A percentile compares a stretch with the other conserved stretches of the same genome.
Conservation (phyloP, 2,888 invertebrate species). For the Myathropa florea region DNA sequence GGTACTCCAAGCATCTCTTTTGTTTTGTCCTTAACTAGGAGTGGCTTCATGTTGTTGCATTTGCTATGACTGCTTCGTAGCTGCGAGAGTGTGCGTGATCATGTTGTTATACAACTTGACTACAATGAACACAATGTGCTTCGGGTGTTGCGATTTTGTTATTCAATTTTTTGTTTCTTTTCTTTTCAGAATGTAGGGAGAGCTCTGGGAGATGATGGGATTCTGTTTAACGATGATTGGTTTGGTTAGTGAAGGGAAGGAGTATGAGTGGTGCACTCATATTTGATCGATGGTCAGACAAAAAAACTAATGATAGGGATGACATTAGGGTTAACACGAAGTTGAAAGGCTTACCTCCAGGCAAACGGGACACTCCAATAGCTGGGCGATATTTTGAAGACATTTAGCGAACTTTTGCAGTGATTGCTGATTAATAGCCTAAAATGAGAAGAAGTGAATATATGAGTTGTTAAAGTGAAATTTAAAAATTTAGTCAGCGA, state of each 20-base stretch:
- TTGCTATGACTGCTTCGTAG: background rate
- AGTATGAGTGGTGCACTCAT: background rate
- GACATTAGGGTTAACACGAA: background rate
- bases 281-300: too few relatives aligned
- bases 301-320: too few relatives aligned
- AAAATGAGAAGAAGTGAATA: background rate
- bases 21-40: constrained; percentile 12
- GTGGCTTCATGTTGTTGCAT: constrained; percentile 21
- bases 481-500: too few relatives aligned
- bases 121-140: background rate
- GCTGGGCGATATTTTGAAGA: constrained; percentile 81
- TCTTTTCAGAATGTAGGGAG: background rate
- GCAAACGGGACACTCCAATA: constrained; percentile 82
- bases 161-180: background rate
- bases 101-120: background rate
- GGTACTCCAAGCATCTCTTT: constrained; percentile 7
- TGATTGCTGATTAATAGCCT: constrained; percentile 79
- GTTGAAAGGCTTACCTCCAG: constrained; percentile 78
- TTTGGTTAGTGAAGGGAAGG: background rate
- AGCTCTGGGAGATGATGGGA: background rate
- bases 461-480: too few relatives aligned
- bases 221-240: background rate
- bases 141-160: background rate
- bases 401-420: constrained; percentile 81
- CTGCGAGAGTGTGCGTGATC: background rate